These are phyloP conservation scores for Aporophyla nigra DNA, from an alignment of 2,888 invertebrate genomes.

Conservation along the genomic window DNA sequence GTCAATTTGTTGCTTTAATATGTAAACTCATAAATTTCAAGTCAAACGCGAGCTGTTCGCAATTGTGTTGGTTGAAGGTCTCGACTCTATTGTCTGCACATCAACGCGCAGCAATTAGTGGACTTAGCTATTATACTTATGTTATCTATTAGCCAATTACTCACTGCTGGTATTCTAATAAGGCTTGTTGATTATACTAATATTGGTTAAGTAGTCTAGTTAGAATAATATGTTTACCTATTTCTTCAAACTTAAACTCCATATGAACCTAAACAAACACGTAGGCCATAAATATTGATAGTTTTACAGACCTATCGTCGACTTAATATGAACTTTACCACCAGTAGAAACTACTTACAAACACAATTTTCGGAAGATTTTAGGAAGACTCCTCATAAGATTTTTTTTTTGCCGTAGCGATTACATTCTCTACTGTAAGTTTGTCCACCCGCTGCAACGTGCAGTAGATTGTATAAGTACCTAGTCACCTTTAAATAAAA, in stretches of 20 bases:
- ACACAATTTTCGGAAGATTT: not conserved
- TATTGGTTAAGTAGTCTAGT: conserved; percentile 34
- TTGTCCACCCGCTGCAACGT: not conserved
- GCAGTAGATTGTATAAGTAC: not conserved
- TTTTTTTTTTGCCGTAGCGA: not conserved
- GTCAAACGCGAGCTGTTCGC: conserved; percentile 77
- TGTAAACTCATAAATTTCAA: conserved; percentile 80
- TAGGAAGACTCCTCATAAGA: not conserved
- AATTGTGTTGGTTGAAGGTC: conserved; percentile 78
- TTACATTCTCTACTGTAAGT: not conserved
- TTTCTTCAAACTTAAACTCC: not conserved
- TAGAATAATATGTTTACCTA: conserved; percentile 14
- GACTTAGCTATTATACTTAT: conserved; percentile 73
- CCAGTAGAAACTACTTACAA: not conserved
- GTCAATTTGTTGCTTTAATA: conserved; percentile 86
- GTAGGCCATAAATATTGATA: too few species aligned
- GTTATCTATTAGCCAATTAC: conserved; percentile 63
- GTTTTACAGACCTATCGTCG: not conserved
- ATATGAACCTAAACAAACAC: not conserved
- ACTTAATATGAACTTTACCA: not conserved
- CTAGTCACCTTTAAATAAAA: not conserved
- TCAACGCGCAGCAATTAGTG: conserved; percentile 77
- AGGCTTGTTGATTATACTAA: conserved; percentile 59
- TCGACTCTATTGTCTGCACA: conserved; percentile 79
- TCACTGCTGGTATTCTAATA: conserved; percentile 70